Evolutionary conservation across 2,797 vertebrate species (phyloP).

Genomic region (Nasua narica): DNA sequence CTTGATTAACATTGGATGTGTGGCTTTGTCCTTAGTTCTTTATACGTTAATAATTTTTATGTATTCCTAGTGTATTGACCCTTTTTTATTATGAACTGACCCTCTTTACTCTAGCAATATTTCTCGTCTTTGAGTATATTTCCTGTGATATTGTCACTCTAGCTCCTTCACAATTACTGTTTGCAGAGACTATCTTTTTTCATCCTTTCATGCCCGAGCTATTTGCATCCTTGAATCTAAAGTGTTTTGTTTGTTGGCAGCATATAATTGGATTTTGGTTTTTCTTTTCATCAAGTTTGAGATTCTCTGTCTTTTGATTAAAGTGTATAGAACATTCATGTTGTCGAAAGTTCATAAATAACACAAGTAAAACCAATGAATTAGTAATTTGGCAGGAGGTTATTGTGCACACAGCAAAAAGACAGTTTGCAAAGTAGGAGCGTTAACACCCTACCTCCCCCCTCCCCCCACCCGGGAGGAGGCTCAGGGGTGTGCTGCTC

Average conservation of each 20-base stretch:
- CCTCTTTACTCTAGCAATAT: neutral
- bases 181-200: neutral
- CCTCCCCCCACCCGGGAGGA: neutral
- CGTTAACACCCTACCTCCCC: too few species aligned
- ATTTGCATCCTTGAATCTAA: neutral
- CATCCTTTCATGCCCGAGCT: neutral
- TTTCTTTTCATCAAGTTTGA: neutral
- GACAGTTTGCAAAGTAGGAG: neutral
- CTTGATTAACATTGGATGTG: neutral
- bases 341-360: neutral
- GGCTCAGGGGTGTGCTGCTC: neutral
- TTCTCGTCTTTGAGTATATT: neutral
- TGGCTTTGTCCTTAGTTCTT: neutral
- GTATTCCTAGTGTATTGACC: neutral
- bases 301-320: neutral
- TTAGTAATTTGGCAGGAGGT: neutral
- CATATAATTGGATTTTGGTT: neutral
- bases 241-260: neutral
- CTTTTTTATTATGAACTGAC: neutral
- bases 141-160: neutral
- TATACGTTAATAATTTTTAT: neutral
- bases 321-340: neutral
- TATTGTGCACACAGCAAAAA: neutral
- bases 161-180: neutral
- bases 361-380: neutral